phyloP scores from a whole-genome alignment of 2,113 vertebrate species.

The Pseudopipra pipra region DNA sequence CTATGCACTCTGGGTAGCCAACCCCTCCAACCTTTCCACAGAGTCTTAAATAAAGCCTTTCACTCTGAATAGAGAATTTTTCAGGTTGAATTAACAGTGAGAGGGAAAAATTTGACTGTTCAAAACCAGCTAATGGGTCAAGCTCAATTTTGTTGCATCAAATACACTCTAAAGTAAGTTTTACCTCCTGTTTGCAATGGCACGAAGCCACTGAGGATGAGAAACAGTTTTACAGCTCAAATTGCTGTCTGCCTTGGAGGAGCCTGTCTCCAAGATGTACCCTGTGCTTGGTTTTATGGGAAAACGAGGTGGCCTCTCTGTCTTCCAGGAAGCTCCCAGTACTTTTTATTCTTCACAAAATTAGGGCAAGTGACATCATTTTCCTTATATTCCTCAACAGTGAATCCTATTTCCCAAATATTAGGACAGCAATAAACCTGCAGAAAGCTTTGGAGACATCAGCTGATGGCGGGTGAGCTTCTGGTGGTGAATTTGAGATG shows the following conservation, averaged over 20 bases:
- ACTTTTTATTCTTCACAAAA: neutral
- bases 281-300: neutral
- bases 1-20: neutral
- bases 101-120: neutral
- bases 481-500: neutral
- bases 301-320: neutral
- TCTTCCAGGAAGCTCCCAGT: neutral
- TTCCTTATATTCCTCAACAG: neutral
- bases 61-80: neutral
- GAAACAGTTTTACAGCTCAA: neutral
- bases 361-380: neutral
- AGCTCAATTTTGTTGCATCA: neutral
- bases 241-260: neutral
- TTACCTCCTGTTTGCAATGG: neutral
- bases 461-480: accelerated
- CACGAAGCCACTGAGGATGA: neutral
- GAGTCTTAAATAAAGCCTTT: neutral
- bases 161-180: neutral
- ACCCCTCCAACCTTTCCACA: neutral
- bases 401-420: neutral
- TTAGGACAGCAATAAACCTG: neutral
- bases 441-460: neutral
- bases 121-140: neutral
- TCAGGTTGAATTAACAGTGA: neutral
- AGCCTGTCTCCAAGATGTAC: neutral